Base-by-base conservation (phyloP, 2,797 vertebrate species). In the Tragelaphus oryx region DNA sequence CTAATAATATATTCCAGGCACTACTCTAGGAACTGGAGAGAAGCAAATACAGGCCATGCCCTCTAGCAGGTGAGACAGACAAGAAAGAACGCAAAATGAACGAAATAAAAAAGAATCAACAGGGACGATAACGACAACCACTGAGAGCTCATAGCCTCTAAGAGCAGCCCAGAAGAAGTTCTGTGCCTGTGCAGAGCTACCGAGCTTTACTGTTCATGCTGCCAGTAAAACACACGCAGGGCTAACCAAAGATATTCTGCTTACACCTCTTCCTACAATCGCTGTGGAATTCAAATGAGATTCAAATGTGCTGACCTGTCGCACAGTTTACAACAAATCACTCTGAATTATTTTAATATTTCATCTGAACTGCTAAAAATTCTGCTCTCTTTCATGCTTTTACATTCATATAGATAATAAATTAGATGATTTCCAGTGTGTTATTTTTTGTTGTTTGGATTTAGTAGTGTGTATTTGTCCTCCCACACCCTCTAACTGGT, bases 291-390 rank as follows among this genome's bases (percentile, higher is more conserved):
- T 98, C 96, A 97, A 98, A 98, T 97, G 91, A 98, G 96, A 97
- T 98, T 97, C 88, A 98, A 97, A 96, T 79, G 33, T 92, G 97
- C 88, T 91, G 93, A 97, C 98, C 96, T 97, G 97, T 95, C 79
- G 9, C 93, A 97, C 62, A 96, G 89, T 87, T 96, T 95, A 79
- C 95, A 98, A 97, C 96, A 96, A 97, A 98, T 98, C 97, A 98
- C 95, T 97, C 94, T 95, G 91, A 95, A 97, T 97, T 97, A 92
- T 97, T 98, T 98, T 98, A 97, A 98, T 98, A 95, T 98, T 98
- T 97, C 94, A 97, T 96, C 92, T 79, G 57, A 52, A 57, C 96
- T 97, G 95, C 97, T 98, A 96, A 98, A 98, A 98, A 97, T 98
- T 98, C 97, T 96, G 65, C 18, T 98, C 94, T 96, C 71, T 94